A percentile compares a stretch with the other conserved stretches of the same genome.
phyloP scores from a whole-genome alignment of 2,113 vertebrate genomes.

The Rhombomys opimus region DNA sequence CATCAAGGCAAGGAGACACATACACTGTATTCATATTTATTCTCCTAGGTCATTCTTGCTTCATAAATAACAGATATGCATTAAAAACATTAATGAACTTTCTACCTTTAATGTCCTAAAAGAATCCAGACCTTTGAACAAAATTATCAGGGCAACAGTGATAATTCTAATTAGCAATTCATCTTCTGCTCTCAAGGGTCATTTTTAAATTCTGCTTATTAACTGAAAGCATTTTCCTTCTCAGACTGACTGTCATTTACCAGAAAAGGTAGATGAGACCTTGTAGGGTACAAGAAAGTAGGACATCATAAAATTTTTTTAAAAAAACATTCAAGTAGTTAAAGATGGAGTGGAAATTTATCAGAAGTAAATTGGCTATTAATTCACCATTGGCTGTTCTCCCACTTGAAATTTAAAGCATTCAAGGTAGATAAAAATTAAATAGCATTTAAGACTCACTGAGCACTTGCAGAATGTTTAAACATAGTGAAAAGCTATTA shows the following conservation, averaged over 20 bases:
- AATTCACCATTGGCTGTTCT: slow-evolving; percentile 68
- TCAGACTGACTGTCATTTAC: slow-evolving; percentile 63
- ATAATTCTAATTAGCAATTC: slow-evolving; percentile 80
- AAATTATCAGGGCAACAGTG: slow-evolving; percentile 74
- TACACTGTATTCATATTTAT: neutral
- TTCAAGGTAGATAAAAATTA: slow-evolving; percentile 54
- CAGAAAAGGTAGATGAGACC: slow-evolving; percentile 64
- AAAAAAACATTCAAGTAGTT: slow-evolving; percentile 66
- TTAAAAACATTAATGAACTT: slow-evolving; percentile 81
- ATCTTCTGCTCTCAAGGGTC: slow-evolving; percentile 76
- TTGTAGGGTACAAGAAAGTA: slow-evolving; percentile 60
- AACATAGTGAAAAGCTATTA: neutral
- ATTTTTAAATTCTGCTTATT: slow-evolving; percentile 80
- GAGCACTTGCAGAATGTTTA: slow-evolving; percentile 53
- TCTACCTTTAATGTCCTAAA: slow-evolving; percentile 74
- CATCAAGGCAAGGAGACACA: neutral
- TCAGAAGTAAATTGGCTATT: slow-evolving; percentile 75
- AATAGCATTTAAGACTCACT: slow-evolving; percentile 66
- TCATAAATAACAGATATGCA: slow-evolving; percentile 78
- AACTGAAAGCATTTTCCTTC: slow-evolving; percentile 65
- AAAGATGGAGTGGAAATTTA: slow-evolving; percentile 66
- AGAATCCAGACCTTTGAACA: slow-evolving; percentile 75
- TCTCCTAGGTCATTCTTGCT: slow-evolving; percentile 4
- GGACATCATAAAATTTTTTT: neutral
- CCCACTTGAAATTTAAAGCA: slow-evolving; percentile 70